Evolutionary conservation across 2,888 invertebrate species (phyloP), one percentile per base, ranked within the genome.

Genomic region (Drosophila aldrichi): DNA sequence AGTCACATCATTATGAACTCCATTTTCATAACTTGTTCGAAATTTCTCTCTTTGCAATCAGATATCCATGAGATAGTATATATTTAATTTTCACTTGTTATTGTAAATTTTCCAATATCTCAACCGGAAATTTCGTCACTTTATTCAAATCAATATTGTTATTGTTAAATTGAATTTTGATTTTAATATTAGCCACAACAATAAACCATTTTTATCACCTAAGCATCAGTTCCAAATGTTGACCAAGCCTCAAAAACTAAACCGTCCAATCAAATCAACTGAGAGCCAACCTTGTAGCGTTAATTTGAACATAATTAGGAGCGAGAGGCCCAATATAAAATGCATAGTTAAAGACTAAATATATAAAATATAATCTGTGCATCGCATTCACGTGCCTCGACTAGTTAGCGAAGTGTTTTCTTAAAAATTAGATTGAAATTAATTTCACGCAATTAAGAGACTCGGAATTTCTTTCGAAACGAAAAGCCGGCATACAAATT

Each of bases 361-460:
- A 68, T 69, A 64, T 63, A 34, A 52, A 52, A 70, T 63, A 46
- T 48, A 29, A 68, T 63, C 62, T 64, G 32, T 34, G 55, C 43
- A 55, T 25, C 52, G 38, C 51, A 54, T 66, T 77, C 44, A 48
- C 25, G 20, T 49, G 61, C 63, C 58, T 16, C 57, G 61, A 56
- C 55, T 58, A 74, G 70, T 67, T 51, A 44, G 22, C 68, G 14
- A 25, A 32, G n/a, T 44, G 20, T 44, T 57, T 55, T 43, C 34
- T 49, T 41, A 55, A 70, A 77, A 85, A 86, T 86, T 74, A 58
- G 83, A 86, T 70, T 77, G 69, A 77, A 84, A 89, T 84, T 84
- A 89, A 87, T 87, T 84, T 76, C 70, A 76, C 68, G 67, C 84
- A 84, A 84, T 87, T 81, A 74, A 87, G 43, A 54, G 54, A 64